These are phyloP conservation scores for Aldrovandia affinis DNA, from an alignment of 2,797 vertebrate species.

Conservation along the genomic window DNA sequence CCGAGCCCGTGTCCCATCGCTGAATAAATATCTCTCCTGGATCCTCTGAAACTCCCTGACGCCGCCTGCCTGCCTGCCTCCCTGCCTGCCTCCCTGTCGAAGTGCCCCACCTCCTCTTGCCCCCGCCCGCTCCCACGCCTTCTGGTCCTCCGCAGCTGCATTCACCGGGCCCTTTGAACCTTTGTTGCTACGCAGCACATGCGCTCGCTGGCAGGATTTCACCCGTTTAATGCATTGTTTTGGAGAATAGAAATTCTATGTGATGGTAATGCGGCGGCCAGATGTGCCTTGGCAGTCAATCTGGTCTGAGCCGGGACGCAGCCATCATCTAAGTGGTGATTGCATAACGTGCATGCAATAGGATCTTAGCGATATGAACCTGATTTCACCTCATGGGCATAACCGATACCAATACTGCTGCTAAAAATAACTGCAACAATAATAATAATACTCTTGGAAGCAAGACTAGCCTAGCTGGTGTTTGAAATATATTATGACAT, in stretches of 20 bases:
- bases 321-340: constrained; percentile 35
- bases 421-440: background rate
- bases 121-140: background rate
- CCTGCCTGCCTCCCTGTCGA: background rate
- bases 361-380: background rate
- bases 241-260: constrained; percentile 23
- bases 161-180: constrained; percentile 52
- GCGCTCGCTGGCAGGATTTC: constrained; percentile 38
- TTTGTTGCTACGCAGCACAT: constrained; percentile 38
- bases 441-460: background rate
- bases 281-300: constrained; percentile 39
- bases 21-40: constrained; percentile 47
- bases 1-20: constrained; percentile 5
- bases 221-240: constrained; percentile 43
- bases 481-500: background rate
- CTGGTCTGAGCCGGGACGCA: constrained; percentile 22
- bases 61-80: background rate
- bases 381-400: background rate
- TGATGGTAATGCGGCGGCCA: constrained; percentile 33
- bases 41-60: constrained; percentile 40
- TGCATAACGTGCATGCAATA: constrained; percentile 32
- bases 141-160: constrained; percentile 23
- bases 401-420: background rate
- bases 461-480: background rate
- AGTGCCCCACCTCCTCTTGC: background rate